A percentile compares a stretch with the other conserved stretches of the same genome.
phyloP scores from a whole-genome alignment of 2,888 invertebrate species.

The Venustoraphidia nigricollis region DNA sequence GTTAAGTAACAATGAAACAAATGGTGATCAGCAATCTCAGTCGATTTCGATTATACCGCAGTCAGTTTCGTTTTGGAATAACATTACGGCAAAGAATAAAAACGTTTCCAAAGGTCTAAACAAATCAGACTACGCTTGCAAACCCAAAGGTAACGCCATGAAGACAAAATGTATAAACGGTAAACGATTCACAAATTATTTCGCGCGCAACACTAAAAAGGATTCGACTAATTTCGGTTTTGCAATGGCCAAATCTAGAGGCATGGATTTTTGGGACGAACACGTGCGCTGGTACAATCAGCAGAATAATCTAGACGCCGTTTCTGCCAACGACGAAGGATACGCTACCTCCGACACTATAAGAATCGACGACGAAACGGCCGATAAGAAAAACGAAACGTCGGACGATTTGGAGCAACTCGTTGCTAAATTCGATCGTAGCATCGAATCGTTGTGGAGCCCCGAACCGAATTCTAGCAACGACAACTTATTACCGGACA shows the following conservation, averaged over 20 bases:
- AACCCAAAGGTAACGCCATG: not conserved
- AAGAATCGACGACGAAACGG: constrained; percentile 14
- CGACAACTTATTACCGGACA: constrained; percentile 12
- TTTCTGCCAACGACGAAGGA: constrained; percentile 30
- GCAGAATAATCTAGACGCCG: not conserved
- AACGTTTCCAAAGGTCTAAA: not conserved
- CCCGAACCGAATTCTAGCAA: constrained; percentile 13
- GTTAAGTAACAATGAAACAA: constrained; percentile 12
- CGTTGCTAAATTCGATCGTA: constrained; percentile 51
- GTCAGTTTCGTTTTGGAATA: no score
- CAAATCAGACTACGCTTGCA: not conserved
- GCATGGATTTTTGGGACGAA: constrained; percentile 1
- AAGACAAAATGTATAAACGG: constrained; percentile 3
- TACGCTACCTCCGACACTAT: constrained; percentile 36
- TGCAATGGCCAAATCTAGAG: constrained; percentile 3
- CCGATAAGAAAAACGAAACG: constrained; percentile 22
- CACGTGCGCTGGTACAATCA: constrained; percentile 4
- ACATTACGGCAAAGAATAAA: not conserved
- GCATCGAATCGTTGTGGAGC: constrained; percentile 51
- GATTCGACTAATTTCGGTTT: constrained; percentile 1
- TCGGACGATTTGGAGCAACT: constrained; percentile 25
- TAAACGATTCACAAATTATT: constrained; percentile 1
- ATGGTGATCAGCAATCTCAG: no score
- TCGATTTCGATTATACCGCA: no score
- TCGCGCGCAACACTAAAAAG: not conserved